Conservation (phyloP, 2,113 vertebrate genomes). For the Sinocyclocheilus anophthalmus region DNA sequence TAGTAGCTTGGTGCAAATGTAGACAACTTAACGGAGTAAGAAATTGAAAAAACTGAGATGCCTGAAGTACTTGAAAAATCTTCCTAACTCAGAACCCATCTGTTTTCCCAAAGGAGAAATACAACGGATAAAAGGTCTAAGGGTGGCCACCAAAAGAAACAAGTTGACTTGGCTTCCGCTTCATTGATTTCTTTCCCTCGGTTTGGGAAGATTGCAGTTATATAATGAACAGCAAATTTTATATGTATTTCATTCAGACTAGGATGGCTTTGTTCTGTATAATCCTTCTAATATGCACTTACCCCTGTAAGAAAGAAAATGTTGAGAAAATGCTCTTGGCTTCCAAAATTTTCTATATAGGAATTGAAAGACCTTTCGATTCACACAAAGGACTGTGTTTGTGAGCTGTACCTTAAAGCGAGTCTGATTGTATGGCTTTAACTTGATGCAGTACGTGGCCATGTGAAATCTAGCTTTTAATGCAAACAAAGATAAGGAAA, state of each 20-base stretch:
- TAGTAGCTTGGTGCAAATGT: background rate
- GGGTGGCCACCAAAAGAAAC: constrained; percentile 18
- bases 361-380: constrained; percentile 79
- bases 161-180: constrained; percentile 2
- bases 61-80: constrained; percentile 36
- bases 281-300: constrained; percentile 80
- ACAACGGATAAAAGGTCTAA: constrained; percentile 1
- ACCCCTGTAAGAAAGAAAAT: constrained; percentile 74
- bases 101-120: constrained; percentile 20
- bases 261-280: constrained; percentile 78
- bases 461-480: constrained; percentile 88
- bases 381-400: constrained; percentile 81
- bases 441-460: constrained; percentile 83
- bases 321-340: constrained; percentile 67
- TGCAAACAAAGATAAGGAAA: constrained; percentile 83
- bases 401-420: constrained; percentile 76
- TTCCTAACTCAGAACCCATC: constrained; percentile 28
- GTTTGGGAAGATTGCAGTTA: constrained; percentile 73
- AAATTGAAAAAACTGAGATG: constrained; percentile 52
- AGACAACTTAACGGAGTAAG: background rate
- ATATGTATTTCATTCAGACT: constrained; percentile 67
- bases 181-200: constrained; percentile 76
- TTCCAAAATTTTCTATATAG: constrained; percentile 73
- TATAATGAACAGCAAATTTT: constrained; percentile 56
- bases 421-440: constrained; percentile 85